Conservation (phyloP, 2,797 vertebrate genomes). For the Gastrophryne carolinensis region DNA sequence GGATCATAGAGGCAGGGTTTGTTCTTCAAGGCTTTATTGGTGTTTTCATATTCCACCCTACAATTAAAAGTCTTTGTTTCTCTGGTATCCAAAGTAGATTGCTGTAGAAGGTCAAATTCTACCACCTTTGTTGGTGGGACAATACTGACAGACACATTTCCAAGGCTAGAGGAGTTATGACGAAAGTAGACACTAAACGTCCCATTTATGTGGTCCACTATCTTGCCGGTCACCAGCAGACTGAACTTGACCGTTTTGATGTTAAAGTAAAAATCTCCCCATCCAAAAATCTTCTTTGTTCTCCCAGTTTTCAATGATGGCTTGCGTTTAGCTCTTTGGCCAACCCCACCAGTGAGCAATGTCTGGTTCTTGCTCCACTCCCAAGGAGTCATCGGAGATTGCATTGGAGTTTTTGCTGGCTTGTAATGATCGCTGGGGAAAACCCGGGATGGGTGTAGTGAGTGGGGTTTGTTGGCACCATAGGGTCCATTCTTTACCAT, state of each 20-base stretch:
- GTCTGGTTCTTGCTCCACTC: constrained; percentile 86
- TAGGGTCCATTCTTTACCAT: constrained; percentile 76
- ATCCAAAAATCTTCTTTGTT: constrained; percentile 93
- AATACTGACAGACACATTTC: constrained; percentile 93
- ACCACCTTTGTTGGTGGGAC: constrained; percentile 93
- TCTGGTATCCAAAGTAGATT: constrained; percentile 84
- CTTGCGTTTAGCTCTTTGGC: constrained; percentile 82
- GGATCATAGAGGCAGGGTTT: constrained; percentile 94
- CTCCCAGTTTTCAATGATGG: constrained; percentile 83
- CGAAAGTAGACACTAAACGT: constrained; percentile 97
- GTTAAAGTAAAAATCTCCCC: constrained; percentile 97
- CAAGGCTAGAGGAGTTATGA: constrained; percentile 94
- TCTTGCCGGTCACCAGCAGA: constrained; percentile 93
- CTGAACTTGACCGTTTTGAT: constrained; percentile 93
- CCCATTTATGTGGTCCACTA: constrained; percentile 95
- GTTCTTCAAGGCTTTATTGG: constrained; percentile 90
- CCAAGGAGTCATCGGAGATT: constrained; percentile 75
- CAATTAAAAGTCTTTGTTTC: constrained; percentile 90
- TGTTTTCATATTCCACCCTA: constrained; percentile 94
- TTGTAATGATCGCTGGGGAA: constrained; percentile 73
- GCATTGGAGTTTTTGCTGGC: constrained; percentile 69
- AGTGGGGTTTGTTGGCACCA: constrained; percentile 73
- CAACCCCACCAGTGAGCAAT: constrained; percentile 62
- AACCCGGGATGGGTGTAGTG: constrained; percentile 68
- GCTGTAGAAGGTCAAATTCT: constrained; percentile 87